Percentiles rank a stretch among this genome's conserved stretches.
These are phyloP conservation scores for Panagrolaimus sp. DNA, from an alignment of 1,140 invertebrate species.

Conservation along the genomic window DNA sequence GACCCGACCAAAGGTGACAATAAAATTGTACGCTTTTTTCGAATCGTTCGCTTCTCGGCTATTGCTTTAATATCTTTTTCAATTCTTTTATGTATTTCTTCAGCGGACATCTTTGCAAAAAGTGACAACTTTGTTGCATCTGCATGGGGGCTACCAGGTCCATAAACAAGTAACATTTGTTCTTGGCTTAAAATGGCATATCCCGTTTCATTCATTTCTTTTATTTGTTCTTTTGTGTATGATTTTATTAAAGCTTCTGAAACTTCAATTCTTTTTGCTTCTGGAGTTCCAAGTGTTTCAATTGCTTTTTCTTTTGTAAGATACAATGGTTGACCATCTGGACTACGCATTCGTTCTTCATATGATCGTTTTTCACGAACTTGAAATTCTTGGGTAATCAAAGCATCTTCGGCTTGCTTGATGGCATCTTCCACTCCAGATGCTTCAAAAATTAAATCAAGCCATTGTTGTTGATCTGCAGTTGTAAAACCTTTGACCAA, in stretches of 20 bases:
- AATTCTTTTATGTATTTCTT: not conserved
- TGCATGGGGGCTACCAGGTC: conserved; percentile 21
- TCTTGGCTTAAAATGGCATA: conserved; percentile 15
- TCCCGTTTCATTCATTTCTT: conserved; percentile 20
- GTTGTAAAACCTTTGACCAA: conserved; percentile 22
- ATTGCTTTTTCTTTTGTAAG: conserved; percentile 35
- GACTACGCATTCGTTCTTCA: conserved; percentile 16
- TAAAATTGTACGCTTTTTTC: not conserved
- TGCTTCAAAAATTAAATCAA: conserved; percentile 27
- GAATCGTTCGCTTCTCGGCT: not conserved
- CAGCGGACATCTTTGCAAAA: not conserved
- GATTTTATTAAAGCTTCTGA: conserved; percentile 1
- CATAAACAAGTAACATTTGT: conserved; percentile 28
- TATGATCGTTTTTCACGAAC: not conserved
- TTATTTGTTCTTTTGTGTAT: not conserved
- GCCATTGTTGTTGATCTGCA: conserved; percentile 28
- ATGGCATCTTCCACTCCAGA: conserved; percentile 24
- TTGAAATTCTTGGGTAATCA: not conserved
- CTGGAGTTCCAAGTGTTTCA: conserved; percentile 25
- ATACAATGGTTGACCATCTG: conserved; percentile 41
- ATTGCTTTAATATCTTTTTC: not conserved
- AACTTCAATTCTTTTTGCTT: conserved; percentile 17
- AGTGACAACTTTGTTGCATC: not conserved
- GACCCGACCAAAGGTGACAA: not conserved
- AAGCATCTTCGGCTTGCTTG: conserved; percentile 23